These are phyloP conservation scores for Rhynchotus rufescens DNA, from an alignment of 2,797 vertebrate species.

Conservation along the genomic window DNA sequence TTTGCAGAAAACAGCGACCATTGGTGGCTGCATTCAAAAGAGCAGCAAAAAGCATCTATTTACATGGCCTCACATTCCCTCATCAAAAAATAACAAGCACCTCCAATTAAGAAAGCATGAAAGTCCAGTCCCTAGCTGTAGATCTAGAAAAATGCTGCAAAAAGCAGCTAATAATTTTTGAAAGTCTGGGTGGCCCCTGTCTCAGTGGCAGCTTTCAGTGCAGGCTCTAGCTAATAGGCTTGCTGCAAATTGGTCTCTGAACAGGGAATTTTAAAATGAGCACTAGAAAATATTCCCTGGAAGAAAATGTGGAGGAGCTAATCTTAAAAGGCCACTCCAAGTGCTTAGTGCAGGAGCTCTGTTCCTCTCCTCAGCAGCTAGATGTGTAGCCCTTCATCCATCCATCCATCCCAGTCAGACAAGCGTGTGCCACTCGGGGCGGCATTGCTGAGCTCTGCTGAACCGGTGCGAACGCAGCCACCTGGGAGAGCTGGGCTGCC, in stretches of 20 bases:
- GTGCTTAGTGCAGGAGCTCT: constrained; percentile 16
- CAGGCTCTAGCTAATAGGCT: not conserved
- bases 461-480: not conserved
- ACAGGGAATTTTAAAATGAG: not conserved
- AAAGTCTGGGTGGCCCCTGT: fast-evolving
- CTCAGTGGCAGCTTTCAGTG: not conserved
- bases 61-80: not conserved
- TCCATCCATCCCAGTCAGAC: not conserved
- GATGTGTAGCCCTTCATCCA: not conserved
- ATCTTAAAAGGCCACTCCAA: not conserved
- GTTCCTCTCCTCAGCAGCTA: not conserved
- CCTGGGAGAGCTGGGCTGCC: not conserved
- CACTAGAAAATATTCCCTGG: not conserved
- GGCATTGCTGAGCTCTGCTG: not conserved
- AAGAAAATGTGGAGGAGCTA: constrained; percentile 26
- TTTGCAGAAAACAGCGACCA: not conserved
- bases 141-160: not conserved
- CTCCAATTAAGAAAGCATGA: not conserved
- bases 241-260: not conserved
- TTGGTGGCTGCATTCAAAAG: not conserved
- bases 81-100: not conserved
- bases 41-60: not conserved
- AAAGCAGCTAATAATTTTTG: not conserved
- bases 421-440: not conserved
- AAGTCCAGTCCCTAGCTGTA: not conserved